phyloP scores from a whole-genome alignment of 2,113 vertebrate species.

The Cyanistes caeruleus region DNA sequence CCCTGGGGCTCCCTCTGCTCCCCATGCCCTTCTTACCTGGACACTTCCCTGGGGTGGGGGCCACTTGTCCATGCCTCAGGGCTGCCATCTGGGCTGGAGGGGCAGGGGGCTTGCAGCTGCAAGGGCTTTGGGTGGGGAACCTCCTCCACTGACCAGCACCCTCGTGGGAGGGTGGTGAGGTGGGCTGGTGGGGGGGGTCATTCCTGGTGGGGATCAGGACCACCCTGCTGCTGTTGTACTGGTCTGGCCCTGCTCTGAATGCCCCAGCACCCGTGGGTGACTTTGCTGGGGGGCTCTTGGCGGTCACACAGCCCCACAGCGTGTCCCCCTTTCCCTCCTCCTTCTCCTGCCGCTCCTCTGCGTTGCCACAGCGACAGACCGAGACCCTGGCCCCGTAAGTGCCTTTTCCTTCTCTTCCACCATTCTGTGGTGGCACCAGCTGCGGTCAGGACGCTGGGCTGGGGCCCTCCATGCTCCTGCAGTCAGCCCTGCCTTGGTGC shows the following conservation, averaged over 20 bases:
- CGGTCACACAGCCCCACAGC: neutral
- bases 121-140: neutral
- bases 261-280: fast-evolving
- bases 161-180: neutral
- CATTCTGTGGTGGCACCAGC: fast-evolving
- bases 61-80: fast-evolving
- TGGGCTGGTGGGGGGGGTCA: neutral
- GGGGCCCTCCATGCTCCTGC: neutral
- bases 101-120: neutral
- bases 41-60: neutral
- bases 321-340: slow-evolving; percentile 13
- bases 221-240: neutral
- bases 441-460: neutral
- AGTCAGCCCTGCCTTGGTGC: neutral
- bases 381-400: slow-evolving; percentile 76
- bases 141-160: neutral
- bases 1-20: neutral
- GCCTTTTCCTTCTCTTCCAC: neutral
- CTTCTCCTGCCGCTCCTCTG: neutral
- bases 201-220: neutral
- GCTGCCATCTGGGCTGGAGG: fast-evolving
- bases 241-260: neutral
- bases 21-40: fast-evolving
- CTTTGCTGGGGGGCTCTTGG: neutral
- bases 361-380: slow-evolving; percentile 63